Evolutionary conservation across 2,888 invertebrate species (phyloP).

Genomic region (Drosophila longiperda): DNA sequence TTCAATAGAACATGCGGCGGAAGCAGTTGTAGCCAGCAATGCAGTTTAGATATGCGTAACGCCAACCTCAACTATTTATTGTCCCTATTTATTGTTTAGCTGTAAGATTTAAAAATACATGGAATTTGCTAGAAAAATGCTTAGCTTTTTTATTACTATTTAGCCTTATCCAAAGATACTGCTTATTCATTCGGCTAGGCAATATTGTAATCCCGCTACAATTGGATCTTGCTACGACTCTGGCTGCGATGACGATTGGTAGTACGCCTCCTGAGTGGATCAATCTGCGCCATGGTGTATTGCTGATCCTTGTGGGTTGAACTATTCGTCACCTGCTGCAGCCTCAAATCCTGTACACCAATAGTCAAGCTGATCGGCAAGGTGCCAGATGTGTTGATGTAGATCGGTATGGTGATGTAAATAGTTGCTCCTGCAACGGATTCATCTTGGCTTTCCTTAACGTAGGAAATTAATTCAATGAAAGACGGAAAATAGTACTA

Average conservation of each 20-base stretch:
- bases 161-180: neutral
- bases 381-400: conserved; percentile 66
- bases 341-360: conserved; percentile 59
- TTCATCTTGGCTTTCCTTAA: conserved; percentile 1
- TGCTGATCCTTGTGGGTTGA: neutral
- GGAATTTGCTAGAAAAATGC: neutral
- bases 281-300: conserved; percentile 54
- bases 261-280: conserved; percentile 43
- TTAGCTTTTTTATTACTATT: neutral
- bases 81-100: conserved; percentile 63
- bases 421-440: conserved; percentile 46
- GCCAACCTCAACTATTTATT: conserved; percentile 58
- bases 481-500: neutral
- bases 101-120: conserved; percentile 30
- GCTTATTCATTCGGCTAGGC: neutral
- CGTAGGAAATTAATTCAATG: neutral
- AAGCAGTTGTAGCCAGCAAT: conserved; percentile 46
- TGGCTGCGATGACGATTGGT: conserved; percentile 76
- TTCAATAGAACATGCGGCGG: conserved; percentile 3
- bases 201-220: conserved; percentile 31
- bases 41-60: conserved; percentile 34
- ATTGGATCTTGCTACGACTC: conserved; percentile 50
- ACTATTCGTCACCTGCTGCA: conserved; percentile 29
- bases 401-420: conserved; percentile 79
- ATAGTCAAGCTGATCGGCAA: conserved; percentile 67